phyloP scores from a whole-genome alignment of 2,888 invertebrate species.

The Trilocha varians region DNA sequence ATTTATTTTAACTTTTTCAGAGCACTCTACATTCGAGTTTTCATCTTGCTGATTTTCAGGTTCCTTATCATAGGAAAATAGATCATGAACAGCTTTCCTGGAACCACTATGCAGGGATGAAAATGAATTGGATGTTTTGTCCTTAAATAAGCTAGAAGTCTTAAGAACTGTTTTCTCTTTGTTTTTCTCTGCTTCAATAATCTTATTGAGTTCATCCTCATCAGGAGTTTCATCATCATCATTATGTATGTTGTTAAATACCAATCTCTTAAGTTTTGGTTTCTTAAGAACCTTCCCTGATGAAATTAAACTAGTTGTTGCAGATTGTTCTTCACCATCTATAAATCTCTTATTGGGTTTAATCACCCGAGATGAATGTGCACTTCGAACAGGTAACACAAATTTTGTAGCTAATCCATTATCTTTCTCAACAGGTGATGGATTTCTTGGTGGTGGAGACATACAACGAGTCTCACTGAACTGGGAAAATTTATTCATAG shows the following conservation, averaged over 20 bases:
- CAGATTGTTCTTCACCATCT: slow-evolving; percentile 74
- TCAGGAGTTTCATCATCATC: slow-evolving; percentile 41
- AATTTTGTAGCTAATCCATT: slow-evolving; percentile 70
- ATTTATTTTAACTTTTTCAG: slow-evolving; percentile 42
- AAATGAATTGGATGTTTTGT: slow-evolving; percentile 59
- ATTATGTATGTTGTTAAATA: slow-evolving; percentile 55
- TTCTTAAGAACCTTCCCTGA: slow-evolving; percentile 64
- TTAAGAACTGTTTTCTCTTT: slow-evolving; percentile 42
- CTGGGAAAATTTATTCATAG: slow-evolving; percentile 63
- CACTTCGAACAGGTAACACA: slow-evolving; percentile 85
- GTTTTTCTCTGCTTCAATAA: slow-evolving; percentile 40
- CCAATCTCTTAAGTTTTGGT: slow-evolving; percentile 61
- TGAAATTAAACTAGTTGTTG: slow-evolving; percentile 30
- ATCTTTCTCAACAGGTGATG: slow-evolving; percentile 54
- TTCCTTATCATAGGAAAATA: slow-evolving; percentile 62
- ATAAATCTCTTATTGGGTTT: slow-evolving; percentile 91
- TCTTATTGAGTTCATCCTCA: slow-evolving; percentile 44
- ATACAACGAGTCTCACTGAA: slow-evolving; percentile 59
- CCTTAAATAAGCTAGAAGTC: slow-evolving; percentile 55
- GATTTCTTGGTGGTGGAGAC: slow-evolving; percentile 59
- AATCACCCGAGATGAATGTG: slow-evolving; percentile 88
- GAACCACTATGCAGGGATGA: slow-evolving; percentile 35
- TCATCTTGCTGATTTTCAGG: slow-evolving; percentile 51
- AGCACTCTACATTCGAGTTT: slow-evolving; percentile 47
- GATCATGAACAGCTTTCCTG: slow-evolving; percentile 44